phyloP scores from a whole-genome alignment of 2,113 vertebrate genomes.

The Sylvicapra grimmia region DNA sequence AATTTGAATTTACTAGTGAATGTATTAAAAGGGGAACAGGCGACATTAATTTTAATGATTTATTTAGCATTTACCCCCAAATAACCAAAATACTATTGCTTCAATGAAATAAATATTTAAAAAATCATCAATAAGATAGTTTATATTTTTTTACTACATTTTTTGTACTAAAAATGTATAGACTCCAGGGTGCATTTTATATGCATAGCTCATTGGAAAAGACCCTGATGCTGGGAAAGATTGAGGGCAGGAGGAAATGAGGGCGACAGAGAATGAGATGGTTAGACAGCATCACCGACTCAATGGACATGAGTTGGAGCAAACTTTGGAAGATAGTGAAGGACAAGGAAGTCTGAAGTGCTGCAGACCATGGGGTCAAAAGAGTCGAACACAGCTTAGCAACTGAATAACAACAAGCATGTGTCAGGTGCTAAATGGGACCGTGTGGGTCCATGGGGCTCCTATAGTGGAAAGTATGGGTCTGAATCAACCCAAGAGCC shows the following conservation, averaged over 20 bases:
- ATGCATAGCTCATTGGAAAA: not conserved
- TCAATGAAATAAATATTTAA: not conserved
- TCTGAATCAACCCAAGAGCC: not conserved
- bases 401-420: not conserved
- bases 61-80: not conserved
- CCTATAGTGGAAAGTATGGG: accelerated
- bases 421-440: not conserved
- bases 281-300: not conserved
- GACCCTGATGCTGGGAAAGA: not conserved
- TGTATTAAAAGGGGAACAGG: not conserved
- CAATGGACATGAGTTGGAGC: not conserved
- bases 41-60: not conserved
- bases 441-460: no score
- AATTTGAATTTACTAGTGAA: not conserved
- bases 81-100: not conserved
- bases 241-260: not conserved
- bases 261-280: not conserved
- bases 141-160: not conserved
- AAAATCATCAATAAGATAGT: not conserved
- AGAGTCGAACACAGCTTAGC: not conserved
- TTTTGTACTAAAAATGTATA: not conserved
- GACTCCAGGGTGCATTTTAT: not conserved
- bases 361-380: not conserved
- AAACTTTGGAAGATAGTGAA: not conserved
- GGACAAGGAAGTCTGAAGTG: not conserved